Conservation (phyloP, 2,797 vertebrate genomes). For the Paguma larvata region DNA sequence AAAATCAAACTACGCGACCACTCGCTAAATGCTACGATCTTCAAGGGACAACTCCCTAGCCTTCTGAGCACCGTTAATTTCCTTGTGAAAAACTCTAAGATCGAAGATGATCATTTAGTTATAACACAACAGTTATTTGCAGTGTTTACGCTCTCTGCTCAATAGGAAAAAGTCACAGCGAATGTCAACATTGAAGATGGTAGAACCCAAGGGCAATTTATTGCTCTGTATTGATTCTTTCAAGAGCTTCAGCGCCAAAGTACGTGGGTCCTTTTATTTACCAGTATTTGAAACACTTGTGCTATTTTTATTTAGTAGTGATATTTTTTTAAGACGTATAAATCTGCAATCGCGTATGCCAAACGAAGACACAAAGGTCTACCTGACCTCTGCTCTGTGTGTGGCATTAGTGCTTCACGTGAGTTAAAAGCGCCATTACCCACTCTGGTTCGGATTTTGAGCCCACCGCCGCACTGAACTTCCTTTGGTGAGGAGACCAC, state of each 20-base stretch:
- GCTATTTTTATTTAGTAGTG: neutral
- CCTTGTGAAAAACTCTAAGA: neutral
- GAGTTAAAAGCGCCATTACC: neutral
- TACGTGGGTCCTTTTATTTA: neutral
- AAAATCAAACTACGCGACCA: neutral
- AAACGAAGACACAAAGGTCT: neutral
- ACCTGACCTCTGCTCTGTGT: neutral
- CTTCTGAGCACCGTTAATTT: neutral
- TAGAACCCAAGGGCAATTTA: neutral
- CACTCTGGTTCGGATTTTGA: neutral
- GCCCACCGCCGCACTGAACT: neutral
- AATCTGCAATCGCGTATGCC: neutral
- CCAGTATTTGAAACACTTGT: too few relatives aligned
- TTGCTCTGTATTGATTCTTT: neutral
- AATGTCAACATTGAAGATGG: neutral
- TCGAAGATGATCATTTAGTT: neutral
- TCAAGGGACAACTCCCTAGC: neutral
- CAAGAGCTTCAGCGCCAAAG: neutral
- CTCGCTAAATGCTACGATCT: neutral
- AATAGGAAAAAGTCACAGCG: neutral
- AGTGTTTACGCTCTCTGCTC: neutral
- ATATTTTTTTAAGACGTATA: neutral
- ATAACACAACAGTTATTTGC: neutral
- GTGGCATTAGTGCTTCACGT: neutral
- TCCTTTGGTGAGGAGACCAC: neutral